Evolutionary conservation across 2,888 invertebrate species (phyloP).

Genomic region (Cryptophagus acutangulus): DNA sequence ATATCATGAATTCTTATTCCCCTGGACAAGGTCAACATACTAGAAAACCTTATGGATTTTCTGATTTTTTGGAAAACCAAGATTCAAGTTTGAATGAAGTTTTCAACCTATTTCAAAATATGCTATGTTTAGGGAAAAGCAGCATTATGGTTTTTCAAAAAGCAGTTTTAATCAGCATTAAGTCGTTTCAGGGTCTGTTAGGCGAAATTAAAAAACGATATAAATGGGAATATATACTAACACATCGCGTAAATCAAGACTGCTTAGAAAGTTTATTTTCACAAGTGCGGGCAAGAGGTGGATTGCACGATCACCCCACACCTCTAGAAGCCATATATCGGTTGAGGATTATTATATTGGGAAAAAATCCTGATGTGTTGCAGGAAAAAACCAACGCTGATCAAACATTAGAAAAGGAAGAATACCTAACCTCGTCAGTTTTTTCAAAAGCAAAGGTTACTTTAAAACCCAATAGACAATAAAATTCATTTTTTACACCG

Average conservation of each 20-base stretch:
- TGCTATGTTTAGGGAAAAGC: conserved; percentile 13
- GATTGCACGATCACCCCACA: conserved; percentile 2
- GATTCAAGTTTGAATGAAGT: conserved; percentile 22
- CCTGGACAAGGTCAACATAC: conserved; percentile 17
- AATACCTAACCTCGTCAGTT: background rate
- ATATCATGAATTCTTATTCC: conserved; percentile 23
- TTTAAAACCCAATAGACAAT: background rate
- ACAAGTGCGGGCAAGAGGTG: conserved; percentile 2
- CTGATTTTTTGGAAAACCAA: conserved; percentile 19
- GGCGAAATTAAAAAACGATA: conserved; percentile 13
- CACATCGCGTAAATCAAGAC: conserved; percentile 27
- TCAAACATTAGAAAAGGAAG: background rate
- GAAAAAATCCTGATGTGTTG: background rate
- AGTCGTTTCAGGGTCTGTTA: conserved; percentile 10
- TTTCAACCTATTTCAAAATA: conserved; percentile 1
- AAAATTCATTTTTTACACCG: background rate
- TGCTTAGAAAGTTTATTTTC: conserved; percentile 19
- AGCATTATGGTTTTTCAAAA: conserved; percentile 13
- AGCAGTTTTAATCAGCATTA: conserved; percentile 13
- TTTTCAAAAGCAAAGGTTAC: conserved; percentile 2
- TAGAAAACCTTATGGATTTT: conserved; percentile 25
- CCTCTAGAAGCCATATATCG: conserved; percentile 2
- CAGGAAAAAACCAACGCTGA: background rate
- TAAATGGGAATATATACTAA: conserved; percentile 20
- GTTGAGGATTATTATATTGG: background rate